These are phyloP conservation scores for Petrocephalus microphthalmus DNA, from an alignment of 2,113 vertebrate genomes.

Conservation along the genomic window DNA sequence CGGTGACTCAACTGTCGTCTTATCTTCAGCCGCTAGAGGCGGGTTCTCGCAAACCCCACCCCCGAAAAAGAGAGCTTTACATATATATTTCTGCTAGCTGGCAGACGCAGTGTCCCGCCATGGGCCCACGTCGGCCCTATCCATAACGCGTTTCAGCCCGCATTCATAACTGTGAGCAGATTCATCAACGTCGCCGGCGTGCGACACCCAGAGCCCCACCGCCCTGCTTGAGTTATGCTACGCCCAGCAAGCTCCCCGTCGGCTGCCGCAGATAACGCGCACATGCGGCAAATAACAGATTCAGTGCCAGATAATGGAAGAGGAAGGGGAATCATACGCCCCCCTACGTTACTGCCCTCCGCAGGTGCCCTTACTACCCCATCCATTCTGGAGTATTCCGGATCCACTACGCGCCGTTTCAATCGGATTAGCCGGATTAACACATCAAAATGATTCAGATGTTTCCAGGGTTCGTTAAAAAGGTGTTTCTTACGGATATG, in stretches of 20 bases:
- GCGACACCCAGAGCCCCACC: neutral
- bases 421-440: neutral
- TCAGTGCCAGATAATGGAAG: neutral
- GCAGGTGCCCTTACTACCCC: neutral
- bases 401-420: neutral
- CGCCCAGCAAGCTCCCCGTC: neutral
- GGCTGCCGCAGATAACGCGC: neutral
- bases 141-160: neutral
- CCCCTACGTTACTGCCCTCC: neutral
- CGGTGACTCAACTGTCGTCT: neutral
- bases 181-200: neutral
- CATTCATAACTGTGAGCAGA: neutral
- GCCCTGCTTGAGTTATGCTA: neutral
- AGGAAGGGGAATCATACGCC: neutral
- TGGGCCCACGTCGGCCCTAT: neutral
- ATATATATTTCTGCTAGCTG: neutral
- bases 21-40: neutral
- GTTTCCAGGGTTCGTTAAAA: neutral
- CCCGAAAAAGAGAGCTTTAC: neutral
- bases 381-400: neutral
- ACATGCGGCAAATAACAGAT: neutral
- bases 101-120: neutral
- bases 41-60: neutral
- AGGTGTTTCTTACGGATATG: neutral
- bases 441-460: neutral